Evolutionary conservation across 2,113 vertebrate species (phyloP).

Genomic region (Eretmochelys imbricata): DNA sequence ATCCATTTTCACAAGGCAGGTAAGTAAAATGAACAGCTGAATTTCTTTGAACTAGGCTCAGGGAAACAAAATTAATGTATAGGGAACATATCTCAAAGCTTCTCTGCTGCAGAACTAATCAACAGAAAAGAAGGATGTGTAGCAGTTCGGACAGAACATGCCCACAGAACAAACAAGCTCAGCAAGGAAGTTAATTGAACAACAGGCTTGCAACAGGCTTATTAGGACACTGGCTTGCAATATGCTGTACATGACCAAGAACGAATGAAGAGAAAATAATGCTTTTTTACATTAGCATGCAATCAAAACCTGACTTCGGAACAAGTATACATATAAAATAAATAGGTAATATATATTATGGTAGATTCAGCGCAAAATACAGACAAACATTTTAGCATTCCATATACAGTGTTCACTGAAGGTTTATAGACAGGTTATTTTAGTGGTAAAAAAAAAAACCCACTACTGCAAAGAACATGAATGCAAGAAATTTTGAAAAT

Average conservation of each 20-base stretch:
- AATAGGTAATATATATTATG: not conserved
- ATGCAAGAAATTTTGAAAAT: not conserved
- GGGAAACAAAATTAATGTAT: not conserved
- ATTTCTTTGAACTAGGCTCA: not conserved
- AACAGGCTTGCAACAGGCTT: not conserved
- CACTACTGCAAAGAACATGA: not conserved
- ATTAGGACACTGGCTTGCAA: not conserved
- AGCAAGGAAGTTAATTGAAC: not conserved
- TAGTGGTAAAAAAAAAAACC: not conserved
- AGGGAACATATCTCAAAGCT: not conserved
- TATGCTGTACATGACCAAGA: not conserved
- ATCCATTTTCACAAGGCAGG: not conserved
- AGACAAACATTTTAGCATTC: not conserved
- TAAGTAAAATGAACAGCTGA: not conserved
- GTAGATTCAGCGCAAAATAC: not conserved
- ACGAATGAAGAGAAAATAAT: not conserved
- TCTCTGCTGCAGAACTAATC: not conserved
- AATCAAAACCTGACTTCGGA: not conserved
- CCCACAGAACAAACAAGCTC: not conserved
- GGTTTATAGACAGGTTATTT: not conserved
- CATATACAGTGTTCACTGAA: not conserved
- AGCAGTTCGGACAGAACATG: not conserved
- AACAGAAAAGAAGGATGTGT: not conserved
- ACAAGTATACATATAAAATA: not conserved
- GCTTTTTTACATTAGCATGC: not conserved